These are phyloP conservation scores for Omphaloscelis lunosa DNA, from an alignment of 2,888 invertebrate genomes.

Conservation along the genomic window DNA sequence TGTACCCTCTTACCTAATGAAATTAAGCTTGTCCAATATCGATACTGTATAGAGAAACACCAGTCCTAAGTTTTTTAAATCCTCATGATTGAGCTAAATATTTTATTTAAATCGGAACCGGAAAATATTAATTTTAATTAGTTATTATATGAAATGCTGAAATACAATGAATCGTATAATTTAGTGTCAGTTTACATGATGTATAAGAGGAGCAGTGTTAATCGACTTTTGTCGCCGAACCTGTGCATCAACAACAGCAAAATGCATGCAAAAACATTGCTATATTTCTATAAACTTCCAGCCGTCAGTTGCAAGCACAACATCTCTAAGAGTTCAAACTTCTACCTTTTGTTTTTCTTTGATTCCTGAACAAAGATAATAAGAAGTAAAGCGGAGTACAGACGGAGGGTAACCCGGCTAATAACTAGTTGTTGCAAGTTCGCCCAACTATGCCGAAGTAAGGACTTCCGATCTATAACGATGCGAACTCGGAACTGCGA, in stretches of 20 bases:
- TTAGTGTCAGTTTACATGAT: background rate
- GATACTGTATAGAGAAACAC: background rate
- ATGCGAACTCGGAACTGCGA: constrained; percentile 36
- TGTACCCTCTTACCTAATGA: background rate
- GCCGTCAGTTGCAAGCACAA: constrained; percentile 1
- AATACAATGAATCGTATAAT: background rate
- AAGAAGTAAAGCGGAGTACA: constrained; percentile 6
- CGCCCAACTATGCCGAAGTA: constrained; percentile 32
- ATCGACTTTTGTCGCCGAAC: background rate
- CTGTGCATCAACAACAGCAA: background rate
- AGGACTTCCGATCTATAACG: constrained; percentile 34
- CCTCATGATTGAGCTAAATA: background rate
- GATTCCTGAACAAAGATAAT: constrained; percentile 31
- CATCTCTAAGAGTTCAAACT: constrained; percentile 17
- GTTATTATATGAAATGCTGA: background rate
- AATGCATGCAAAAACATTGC: background rate
- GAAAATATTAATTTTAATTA: background rate
- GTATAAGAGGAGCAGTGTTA: background rate
- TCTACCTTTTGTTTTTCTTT: constrained; percentile 28
- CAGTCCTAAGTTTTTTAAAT: background rate
- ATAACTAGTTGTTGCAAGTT: constrained; percentile 52
- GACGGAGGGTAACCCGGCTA: constrained; percentile 20
- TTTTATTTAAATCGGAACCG: background rate
- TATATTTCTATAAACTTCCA: background rate
- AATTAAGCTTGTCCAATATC: background rate